These are phyloP conservation scores for Temnothorax nylanderi DNA, from an alignment of 1,140 invertebrate genomes.

Conservation along the genomic window DNA sequence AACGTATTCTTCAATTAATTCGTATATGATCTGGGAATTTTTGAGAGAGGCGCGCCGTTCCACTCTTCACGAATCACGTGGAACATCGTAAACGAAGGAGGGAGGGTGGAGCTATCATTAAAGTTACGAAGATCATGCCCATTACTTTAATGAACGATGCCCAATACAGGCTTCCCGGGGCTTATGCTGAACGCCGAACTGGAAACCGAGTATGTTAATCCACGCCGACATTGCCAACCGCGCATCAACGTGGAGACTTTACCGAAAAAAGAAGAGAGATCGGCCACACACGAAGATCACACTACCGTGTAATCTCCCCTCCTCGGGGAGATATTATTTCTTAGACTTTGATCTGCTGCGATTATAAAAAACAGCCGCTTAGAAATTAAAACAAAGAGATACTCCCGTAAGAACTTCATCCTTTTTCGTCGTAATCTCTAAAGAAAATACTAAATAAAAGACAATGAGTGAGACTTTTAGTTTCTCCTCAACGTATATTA, in stretches of 20 bases:
- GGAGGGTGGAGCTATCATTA: slow-evolving; percentile 57
- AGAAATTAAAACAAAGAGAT: slow-evolving; percentile 57
- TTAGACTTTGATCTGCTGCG: slow-evolving; percentile 14
- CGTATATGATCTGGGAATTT: slow-evolving; percentile 30
- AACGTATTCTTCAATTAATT: slow-evolving; percentile 55
- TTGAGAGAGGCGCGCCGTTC: slow-evolving; percentile 32
- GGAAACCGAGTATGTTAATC: slow-evolving; percentile 66
- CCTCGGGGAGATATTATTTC: slow-evolving; percentile 61
- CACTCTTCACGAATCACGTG: neutral
- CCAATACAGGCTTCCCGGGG: slow-evolving; percentile 25
- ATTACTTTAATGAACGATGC: slow-evolving; percentile 63
- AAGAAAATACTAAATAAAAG: neutral
- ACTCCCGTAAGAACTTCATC: slow-evolving; percentile 22
- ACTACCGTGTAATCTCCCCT: slow-evolving; percentile 44
- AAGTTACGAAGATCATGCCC: slow-evolving; percentile 49
- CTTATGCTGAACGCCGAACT: slow-evolving; percentile 46
- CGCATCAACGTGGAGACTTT: slow-evolving; percentile 18
- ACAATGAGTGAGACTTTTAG: neutral
- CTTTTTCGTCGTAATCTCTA: slow-evolving; percentile 11
- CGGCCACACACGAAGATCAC: slow-evolving; percentile 72
- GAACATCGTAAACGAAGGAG: slow-evolving; percentile 53
- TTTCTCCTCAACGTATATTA: neutral
- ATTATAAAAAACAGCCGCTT: slow-evolving; percentile 20
- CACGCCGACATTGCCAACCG: slow-evolving; percentile 33
- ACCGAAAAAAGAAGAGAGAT: slow-evolving; percentile 50